Evolutionary conservation across 2,797 vertebrate species (phyloP).

Genomic region (Sebastes hubbsi): DNA sequence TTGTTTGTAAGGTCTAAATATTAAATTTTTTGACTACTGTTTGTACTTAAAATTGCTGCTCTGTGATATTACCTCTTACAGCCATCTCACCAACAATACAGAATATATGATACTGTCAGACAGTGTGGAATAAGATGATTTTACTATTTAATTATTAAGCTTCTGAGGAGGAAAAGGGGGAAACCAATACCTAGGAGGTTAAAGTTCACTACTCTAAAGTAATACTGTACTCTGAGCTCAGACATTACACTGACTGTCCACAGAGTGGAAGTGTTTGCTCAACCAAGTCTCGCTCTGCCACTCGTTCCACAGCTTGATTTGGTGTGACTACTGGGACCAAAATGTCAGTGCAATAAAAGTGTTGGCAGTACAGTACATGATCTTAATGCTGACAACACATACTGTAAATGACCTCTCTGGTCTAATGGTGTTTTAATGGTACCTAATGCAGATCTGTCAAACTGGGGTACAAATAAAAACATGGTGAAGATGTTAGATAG

Average conservation of each 20-base stretch:
- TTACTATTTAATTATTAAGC: not conserved
- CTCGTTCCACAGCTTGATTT: not conserved
- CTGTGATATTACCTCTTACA: not conserved
- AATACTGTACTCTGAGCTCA: not conserved
- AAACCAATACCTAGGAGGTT: not conserved
- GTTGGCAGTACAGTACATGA: not conserved
- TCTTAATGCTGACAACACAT: not conserved
- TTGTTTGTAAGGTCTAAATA: not conserved
- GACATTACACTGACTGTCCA: conserved; percentile 22
- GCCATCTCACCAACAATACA: not conserved
- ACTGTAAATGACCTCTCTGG: not conserved
- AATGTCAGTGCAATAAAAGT: not conserved
- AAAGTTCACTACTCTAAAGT: not conserved
- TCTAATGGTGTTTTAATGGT: not conserved
- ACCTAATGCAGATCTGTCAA: not conserved
- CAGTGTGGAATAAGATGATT: not conserved
- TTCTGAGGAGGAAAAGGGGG: too few species aligned
- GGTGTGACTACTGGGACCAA: not conserved
- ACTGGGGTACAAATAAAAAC: not conserved
- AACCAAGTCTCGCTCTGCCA: not conserved
- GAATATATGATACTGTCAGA: not conserved
- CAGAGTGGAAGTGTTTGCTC: conserved; percentile 33
- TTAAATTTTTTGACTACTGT: too few species aligned
- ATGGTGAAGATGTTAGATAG: not conserved
- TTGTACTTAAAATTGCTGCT: not conserved